phyloP scores from a whole-genome alignment of 2,888 invertebrate genomes.

The Melipona beecheii region DNA sequence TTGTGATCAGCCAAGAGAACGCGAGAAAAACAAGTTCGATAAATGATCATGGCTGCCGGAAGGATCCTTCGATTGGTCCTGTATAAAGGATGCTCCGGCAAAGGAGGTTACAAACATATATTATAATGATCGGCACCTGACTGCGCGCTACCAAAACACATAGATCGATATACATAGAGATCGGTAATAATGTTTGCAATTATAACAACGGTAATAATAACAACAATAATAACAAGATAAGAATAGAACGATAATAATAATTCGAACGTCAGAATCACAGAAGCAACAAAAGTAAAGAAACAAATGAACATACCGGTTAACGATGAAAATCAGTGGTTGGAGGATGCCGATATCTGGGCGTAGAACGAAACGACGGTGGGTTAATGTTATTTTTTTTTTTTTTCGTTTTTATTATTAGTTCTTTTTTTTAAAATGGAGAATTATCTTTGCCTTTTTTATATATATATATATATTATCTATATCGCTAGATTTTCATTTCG shows the following conservation, averaged over 20 bases:
- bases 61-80: constrained; percentile 33
- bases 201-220: constrained; percentile 68
- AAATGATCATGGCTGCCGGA: constrained; percentile 33
- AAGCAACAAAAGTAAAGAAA: constrained; percentile 82
- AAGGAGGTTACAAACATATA: constrained; percentile 49
- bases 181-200: constrained; percentile 65
- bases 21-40: constrained; percentile 8
- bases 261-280: constrained; percentile 69
- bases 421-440: background rate
- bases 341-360: constrained; percentile 81
- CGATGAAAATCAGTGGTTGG: constrained; percentile 84
- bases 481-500: constrained; percentile 26
- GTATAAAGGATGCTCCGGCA: constrained; percentile 30
- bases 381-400: constrained; percentile 45
- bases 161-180: constrained; percentile 58
- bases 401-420: constrained; percentile 8
- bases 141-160: constrained; percentile 56
- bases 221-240: constrained; percentile 70
- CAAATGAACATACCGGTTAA: constrained; percentile 84
- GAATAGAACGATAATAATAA: constrained; percentile 67
- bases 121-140: constrained; percentile 56
- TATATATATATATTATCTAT: constrained; percentile 13
- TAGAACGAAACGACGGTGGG: constrained; percentile 71
- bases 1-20: constrained; percentile 40
- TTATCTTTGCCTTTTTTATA: background rate